phyloP scores from a whole-genome alignment of 2,113 vertebrate species.

The Tragelaphus imberbis region DNA sequence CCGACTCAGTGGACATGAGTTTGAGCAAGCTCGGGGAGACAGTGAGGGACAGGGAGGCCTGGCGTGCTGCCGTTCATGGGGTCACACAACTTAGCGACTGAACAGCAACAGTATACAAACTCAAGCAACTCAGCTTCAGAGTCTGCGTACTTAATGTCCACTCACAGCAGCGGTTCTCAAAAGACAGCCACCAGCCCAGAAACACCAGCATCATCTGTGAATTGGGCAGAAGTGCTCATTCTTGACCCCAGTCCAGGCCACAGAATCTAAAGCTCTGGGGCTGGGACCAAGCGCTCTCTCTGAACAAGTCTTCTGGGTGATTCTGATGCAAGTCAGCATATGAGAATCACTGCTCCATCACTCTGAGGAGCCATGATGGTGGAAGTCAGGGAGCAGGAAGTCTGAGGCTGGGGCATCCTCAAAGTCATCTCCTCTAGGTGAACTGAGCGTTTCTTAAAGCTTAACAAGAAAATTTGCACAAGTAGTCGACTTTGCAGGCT shows the following conservation, averaged over 20 bases:
- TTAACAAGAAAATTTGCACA: neutral
- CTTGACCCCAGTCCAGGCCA: neutral
- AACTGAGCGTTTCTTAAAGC: neutral
- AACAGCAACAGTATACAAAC: neutral
- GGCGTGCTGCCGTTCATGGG: neutral
- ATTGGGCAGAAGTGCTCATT: neutral
- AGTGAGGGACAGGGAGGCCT: neutral
- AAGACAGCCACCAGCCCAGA: neutral
- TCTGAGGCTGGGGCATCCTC: neutral
- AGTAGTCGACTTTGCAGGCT: neutral
- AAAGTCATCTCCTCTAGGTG: neutral
- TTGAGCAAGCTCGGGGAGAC: neutral
- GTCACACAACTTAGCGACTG: neutral
- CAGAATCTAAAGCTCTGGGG: neutral
- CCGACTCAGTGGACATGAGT: neutral
- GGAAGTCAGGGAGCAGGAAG: neutral
- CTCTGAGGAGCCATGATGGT: neutral
- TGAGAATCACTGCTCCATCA: neutral
- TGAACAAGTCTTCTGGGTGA: neutral
- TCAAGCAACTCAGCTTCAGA: neutral
- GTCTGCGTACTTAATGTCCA: neutral
- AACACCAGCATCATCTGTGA: neutral
- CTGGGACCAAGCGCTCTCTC: neutral
- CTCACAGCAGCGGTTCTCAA: neutral
- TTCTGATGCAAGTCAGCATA: neutral